A percentile compares a stretch with the other conserved stretches of the same genome.
phyloP scores from a whole-genome alignment of 2,888 invertebrate species.

The Crematogaster levior region DNA sequence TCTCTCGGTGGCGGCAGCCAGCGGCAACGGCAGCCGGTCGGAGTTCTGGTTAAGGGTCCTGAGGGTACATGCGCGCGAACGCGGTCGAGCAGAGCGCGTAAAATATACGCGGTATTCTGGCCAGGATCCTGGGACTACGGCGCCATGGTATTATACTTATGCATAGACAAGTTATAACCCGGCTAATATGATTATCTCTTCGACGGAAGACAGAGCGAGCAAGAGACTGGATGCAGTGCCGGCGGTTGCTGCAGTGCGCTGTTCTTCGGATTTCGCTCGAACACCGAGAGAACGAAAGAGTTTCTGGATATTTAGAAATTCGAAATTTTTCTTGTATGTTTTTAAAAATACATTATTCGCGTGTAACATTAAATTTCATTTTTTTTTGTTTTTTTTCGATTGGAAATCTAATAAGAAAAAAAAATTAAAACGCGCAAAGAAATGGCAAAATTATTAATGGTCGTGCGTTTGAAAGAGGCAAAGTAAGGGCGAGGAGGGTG shows the following conservation, averaged over 20 bases:
- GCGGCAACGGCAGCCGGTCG: slow-evolving; percentile 58
- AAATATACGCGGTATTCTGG: slow-evolving; percentile 82
- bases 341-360: background rate
- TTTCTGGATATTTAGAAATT: slow-evolving; percentile 1
- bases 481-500: slow-evolving; percentile 60
- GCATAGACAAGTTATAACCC: slow-evolving; percentile 85
- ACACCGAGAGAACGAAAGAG: slow-evolving; percentile 41
- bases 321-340: background rate
- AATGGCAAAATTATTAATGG: slow-evolving; percentile 63
- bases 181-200: slow-evolving; percentile 85
- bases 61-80: slow-evolving; percentile 55
- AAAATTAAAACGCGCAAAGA: slow-evolving; percentile 28
- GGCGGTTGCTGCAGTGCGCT: slow-evolving; percentile 34
- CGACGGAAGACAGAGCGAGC: slow-evolving; percentile 75
- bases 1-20: slow-evolving; percentile 64
- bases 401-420: slow-evolving; percentile 20
- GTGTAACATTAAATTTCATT: background rate
- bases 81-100: slow-evolving; percentile 75
- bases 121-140: slow-evolving; percentile 80
- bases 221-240: slow-evolving; percentile 50
- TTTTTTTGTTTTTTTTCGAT: background rate
- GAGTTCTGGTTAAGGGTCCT: slow-evolving; percentile 63
- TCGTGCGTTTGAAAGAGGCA: slow-evolving; percentile 25
- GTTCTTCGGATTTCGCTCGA: slow-evolving; percentile 51
- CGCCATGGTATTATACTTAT: slow-evolving; percentile 83